These are phyloP conservation scores for Pomacea maculata DNA, from an alignment of 1,140 invertebrate genomes.

Conservation along the genomic window DNA sequence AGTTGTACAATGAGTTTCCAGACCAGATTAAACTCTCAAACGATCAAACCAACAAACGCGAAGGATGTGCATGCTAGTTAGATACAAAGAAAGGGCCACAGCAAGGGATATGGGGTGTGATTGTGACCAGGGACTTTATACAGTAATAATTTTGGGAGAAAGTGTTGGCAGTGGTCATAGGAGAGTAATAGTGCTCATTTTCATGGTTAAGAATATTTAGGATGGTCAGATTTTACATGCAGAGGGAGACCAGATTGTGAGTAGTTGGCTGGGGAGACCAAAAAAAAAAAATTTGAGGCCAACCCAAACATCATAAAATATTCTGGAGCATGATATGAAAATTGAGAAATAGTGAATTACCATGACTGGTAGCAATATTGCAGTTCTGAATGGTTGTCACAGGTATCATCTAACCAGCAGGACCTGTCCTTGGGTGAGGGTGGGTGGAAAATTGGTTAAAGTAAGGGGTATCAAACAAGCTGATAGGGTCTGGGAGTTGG, in stretches of 20 bases:
- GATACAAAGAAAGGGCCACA: neutral
- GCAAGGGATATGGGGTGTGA: neutral
- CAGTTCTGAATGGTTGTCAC: too few species aligned
- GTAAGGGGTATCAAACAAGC: too few species aligned
- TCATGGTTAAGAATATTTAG: neutral
- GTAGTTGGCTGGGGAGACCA: neutral
- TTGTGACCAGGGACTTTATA: too few species aligned
- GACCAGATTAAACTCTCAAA: conserved; percentile 84
- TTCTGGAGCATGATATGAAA: too few species aligned
- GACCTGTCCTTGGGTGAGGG: too few species aligned
- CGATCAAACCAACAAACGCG: conserved; percentile 61
- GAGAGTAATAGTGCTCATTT: neutral
- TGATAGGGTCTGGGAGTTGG: too few species aligned
- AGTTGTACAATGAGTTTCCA: conserved; percentile 96
- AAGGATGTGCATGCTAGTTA: conserved; percentile 62
- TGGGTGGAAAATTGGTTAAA: too few species aligned
- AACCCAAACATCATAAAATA: too few species aligned
- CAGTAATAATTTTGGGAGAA: neutral
- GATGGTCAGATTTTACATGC: neutral
- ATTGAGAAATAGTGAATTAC: too few species aligned
- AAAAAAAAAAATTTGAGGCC: too few species aligned
- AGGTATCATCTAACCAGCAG: too few species aligned
- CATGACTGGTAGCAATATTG: too few species aligned
- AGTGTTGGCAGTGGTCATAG: neutral
- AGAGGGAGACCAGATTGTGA: neutral